Conservation (phyloP, 2,888 invertebrate species). For the Agonopterix subpropinquella region DNA sequence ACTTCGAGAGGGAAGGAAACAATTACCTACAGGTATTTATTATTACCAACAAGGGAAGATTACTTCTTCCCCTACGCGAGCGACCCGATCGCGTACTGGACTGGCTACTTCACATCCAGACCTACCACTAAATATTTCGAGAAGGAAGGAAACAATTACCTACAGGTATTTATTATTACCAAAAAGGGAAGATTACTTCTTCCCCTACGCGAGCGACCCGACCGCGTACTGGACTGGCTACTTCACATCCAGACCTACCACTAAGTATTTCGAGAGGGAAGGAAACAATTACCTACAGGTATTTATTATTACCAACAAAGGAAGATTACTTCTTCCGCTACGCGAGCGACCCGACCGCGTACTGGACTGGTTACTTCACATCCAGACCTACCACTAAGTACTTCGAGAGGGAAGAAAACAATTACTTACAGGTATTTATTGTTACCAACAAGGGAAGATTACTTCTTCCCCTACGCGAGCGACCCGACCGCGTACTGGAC, state of each 20-base stretch:
- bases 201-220: slow-evolving; percentile 91
- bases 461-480: too few species aligned
- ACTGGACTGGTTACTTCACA: slow-evolving; percentile 95
- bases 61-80: slow-evolving; percentile 96
- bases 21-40: slow-evolving; percentile 80
- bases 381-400: slow-evolving; percentile 88
- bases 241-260: slow-evolving; percentile 87
- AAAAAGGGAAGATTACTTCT: slow-evolving; percentile 90
- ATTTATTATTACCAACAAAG: slow-evolving; percentile 77
- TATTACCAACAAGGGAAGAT: slow-evolving; percentile 83
- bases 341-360: slow-evolving; percentile 88
- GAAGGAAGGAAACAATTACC: slow-evolving; percentile 82
- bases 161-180: slow-evolving; percentile 81
- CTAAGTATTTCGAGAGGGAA: slow-evolving; percentile 85
- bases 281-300: slow-evolving; percentile 87
- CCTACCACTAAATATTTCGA: slow-evolving; percentile 88
- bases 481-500: slow-evolving; percentile 94
- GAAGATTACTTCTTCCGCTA: slow-evolving; percentile 95
- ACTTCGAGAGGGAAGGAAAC: slow-evolving; percentile 84
- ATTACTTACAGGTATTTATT: slow-evolving; percentile 84
- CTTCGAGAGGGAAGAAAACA: slow-evolving; percentile 84
- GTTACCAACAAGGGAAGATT: too few species aligned
- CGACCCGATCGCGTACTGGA: slow-evolving; percentile 92
- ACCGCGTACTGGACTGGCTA: slow-evolving; percentile 97
- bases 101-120: slow-evolving; percentile 91